Percentiles rank a stretch among this genome's conserved stretches.
These are phyloP conservation scores for Drosophila mauritiana DNA, from an alignment of 1,140 invertebrate genomes.

Conservation along the genomic window DNA sequence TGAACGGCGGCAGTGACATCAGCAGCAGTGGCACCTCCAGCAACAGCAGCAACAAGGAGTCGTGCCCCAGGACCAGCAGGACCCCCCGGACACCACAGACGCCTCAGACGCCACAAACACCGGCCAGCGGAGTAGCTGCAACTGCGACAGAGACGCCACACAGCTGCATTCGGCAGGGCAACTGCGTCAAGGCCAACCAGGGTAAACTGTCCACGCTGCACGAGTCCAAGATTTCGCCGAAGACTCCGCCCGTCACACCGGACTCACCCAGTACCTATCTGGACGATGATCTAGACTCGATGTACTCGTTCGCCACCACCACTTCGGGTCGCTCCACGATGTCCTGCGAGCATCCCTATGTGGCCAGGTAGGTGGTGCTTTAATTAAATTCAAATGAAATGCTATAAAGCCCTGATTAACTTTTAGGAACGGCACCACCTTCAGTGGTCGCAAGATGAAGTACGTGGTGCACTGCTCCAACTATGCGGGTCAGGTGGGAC, in stretches of 20 bases:
- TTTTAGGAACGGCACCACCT: constrained; percentile 91
- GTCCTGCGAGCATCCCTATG: constrained; percentile 90
- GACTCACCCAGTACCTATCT: constrained; percentile 85
- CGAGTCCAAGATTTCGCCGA: constrained; percentile 78
- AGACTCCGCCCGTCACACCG: constrained; percentile 87
- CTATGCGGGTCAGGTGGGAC: constrained; percentile 89
- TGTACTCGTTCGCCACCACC: constrained; percentile 90
- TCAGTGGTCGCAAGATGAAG: constrained; percentile 88
- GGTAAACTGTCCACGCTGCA: constrained; percentile 62
- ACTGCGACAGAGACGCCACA: constrained; percentile 7
- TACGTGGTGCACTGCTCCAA: constrained; percentile 93
- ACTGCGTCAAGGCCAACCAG: constrained; percentile 37
- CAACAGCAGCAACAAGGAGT: constrained; percentile 28
- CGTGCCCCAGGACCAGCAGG: constrained; percentile 42
- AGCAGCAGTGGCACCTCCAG: constrained; percentile 26
- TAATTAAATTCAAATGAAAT: not conserved
- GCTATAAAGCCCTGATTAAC: not conserved
- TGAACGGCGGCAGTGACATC: constrained; percentile 67
- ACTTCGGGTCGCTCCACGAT: constrained; percentile 87
- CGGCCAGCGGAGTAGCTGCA: not conserved
- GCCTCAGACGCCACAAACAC: not conserved
- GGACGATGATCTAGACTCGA: constrained; percentile 90
- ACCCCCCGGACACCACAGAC: constrained; percentile 13
- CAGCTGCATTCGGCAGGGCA: constrained; percentile 44
- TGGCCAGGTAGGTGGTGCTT: constrained; percentile 85